Percentiles rank a stretch among this genome's conserved stretches.
These are phyloP conservation scores for Hozukius guyotensis DNA, from an alignment of 2,797 vertebrate genomes.

Conservation along the genomic window DNA sequence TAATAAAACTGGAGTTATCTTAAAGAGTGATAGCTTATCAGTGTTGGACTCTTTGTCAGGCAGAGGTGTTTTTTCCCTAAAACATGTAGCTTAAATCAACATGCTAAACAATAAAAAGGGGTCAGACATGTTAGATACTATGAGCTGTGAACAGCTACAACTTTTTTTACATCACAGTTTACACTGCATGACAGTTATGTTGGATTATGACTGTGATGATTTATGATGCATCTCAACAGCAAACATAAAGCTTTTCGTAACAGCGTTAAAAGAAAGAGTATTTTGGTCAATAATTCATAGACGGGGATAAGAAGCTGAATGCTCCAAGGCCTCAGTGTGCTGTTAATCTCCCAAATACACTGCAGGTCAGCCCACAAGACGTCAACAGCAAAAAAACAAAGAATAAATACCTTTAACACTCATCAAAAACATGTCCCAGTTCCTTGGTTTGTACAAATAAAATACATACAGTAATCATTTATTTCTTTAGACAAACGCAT, in stretches of 20 bases:
- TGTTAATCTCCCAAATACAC: slow-evolving; percentile 39
- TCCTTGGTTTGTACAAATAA: slow-evolving; percentile 67
- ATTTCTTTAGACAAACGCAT: slow-evolving; percentile 48
- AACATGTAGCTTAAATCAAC: not conserved
- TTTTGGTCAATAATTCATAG: slow-evolving; percentile 45
- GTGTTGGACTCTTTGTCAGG: slow-evolving; percentile 28
- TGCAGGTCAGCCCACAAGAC: slow-evolving; percentile 48
- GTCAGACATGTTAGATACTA: not conserved
- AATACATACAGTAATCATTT: slow-evolving; percentile 67
- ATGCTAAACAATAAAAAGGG: not conserved
- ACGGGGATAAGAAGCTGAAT: slow-evolving; percentile 1
- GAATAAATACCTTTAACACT: slow-evolving; percentile 79
- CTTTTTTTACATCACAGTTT: not conserved
- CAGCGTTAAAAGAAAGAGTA: not conserved
- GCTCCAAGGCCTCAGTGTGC: slow-evolving; percentile 40
- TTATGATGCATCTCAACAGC: not conserved
- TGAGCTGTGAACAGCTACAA: not conserved
- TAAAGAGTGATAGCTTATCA: slow-evolving; percentile 58
- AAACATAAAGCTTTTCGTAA: slow-evolving; percentile 46
- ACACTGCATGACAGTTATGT: not conserved
- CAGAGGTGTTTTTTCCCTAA: not conserved
- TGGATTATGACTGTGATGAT: not conserved
- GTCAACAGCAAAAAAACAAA: slow-evolving; percentile 46
- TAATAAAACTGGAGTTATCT: slow-evolving; percentile 17
- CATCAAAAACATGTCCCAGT: slow-evolving; percentile 55